Percentiles rank a stretch among this genome's conserved stretches.
These are phyloP conservation scores for Carollia perspicillata DNA, from an alignment of 2,113 vertebrate species.

Conservation along the genomic window DNA sequence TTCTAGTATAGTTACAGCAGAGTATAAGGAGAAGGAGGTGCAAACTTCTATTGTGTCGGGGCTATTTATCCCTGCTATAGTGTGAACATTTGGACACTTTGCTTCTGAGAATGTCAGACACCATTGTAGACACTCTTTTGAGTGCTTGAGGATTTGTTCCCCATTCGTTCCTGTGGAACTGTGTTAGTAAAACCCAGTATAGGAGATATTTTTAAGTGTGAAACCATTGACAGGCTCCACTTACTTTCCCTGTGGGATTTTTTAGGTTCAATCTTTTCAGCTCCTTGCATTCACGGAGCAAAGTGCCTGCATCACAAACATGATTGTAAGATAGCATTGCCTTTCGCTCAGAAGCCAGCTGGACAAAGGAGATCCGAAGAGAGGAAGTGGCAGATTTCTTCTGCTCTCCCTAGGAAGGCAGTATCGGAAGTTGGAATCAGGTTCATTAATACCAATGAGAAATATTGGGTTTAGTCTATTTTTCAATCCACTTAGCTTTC, in stretches of 20 bases:
- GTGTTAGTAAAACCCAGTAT: neutral
- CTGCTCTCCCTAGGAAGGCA: neutral
- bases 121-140: neutral
- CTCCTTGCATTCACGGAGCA: neutral
- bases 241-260: neutral
- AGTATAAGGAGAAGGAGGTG: neutral
- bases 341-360: neutral
- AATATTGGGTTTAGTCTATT: constrained; percentile 43
- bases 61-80: neutral
- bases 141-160: neutral
- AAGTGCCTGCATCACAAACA: neutral
- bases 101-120: neutral
- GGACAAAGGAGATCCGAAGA: neutral
- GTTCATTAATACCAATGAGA: constrained; percentile 56
- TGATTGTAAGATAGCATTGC: neutral
- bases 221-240: neutral
- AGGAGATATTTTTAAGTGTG: neutral
- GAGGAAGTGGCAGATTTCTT: neutral
- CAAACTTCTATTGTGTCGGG: no score
- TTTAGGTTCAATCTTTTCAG: neutral
- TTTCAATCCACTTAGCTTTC: constrained; percentile 66
- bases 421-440: neutral
- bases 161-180: neutral
- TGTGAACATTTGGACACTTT: neutral
- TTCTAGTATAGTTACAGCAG: neutral